Evolutionary conservation across 2,797 vertebrate species (phyloP).

Genomic region (Sebastes hubbsi): DNA sequence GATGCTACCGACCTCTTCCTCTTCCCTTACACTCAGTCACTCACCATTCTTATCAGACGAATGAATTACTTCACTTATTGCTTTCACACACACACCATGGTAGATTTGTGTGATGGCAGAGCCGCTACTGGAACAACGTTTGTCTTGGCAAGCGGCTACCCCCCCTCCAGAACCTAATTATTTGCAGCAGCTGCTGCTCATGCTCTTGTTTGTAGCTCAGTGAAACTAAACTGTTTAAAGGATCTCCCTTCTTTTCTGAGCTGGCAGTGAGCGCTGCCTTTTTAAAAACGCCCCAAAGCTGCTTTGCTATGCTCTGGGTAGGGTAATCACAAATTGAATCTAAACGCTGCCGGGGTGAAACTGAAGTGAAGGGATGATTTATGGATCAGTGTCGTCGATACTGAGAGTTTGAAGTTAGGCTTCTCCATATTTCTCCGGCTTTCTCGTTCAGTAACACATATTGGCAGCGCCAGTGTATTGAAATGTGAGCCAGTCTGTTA

Average conservation of each 20-base stretch:
- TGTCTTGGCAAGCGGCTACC: constrained; percentile 76
- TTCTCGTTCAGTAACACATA: constrained; percentile 7
- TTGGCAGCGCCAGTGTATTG: constrained; percentile 6
- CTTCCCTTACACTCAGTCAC: neutral
- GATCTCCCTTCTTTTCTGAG: constrained; percentile 53
- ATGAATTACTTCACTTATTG: neutral
- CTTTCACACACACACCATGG: constrained; percentile 13
- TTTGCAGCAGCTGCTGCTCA: constrained; percentile 80
- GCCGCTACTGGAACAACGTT: constrained; percentile 82
- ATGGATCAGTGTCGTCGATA: constrained; percentile 32
- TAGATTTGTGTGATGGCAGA: constrained; percentile 64
- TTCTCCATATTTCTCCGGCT: constrained; percentile 14
- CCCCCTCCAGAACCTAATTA: constrained; percentile 71
- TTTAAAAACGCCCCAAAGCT: constrained; percentile 40
- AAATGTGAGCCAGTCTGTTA: constrained; percentile 39
- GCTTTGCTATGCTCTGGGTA: constrained; percentile 26
- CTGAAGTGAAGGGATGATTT: constrained; percentile 39
- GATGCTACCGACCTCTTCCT: neutral
- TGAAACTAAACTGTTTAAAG: constrained; percentile 73
- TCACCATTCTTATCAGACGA: neutral
- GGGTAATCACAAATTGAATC: constrained; percentile 54
- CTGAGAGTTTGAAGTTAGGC: constrained; percentile 1
- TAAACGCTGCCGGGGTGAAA: constrained; percentile 31
- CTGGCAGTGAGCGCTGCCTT: constrained; percentile 43
- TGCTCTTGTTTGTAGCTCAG: constrained; percentile 76